Conservation (phyloP, 2,888 invertebrate species). For the Drosophila lutescens region DNA sequence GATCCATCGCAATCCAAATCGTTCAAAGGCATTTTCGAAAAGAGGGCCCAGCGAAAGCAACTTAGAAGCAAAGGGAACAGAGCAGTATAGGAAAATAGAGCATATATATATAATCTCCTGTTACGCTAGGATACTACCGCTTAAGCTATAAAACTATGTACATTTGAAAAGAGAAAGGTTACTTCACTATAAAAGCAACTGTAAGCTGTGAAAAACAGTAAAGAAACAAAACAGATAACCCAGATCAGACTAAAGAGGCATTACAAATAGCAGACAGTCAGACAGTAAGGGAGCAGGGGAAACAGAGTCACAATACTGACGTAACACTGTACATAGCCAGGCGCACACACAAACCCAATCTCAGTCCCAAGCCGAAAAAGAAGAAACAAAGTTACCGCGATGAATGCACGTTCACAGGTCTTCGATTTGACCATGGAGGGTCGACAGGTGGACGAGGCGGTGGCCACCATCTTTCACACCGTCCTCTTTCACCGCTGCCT, state of each 20-base stretch:
- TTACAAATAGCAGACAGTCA: too few species aligned
- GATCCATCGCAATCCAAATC: constrained; percentile 43
- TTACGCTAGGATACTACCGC: constrained; percentile 10
- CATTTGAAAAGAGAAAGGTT: constrained; percentile 8
- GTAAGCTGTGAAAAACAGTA: constrained; percentile 6
- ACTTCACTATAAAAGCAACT: constrained; percentile 4
- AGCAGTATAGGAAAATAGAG: constrained; percentile 35
- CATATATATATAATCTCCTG: constrained; percentile 9
- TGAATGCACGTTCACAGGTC: constrained; percentile 92
- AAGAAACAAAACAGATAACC: neutral
- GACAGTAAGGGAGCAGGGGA: constrained; percentile 6
- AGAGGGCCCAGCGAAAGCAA: constrained; percentile 26
- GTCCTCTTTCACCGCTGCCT: constrained; percentile 95
- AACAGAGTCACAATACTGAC: constrained; percentile 5
- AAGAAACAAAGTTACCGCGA: constrained; percentile 74
- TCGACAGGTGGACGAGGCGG: constrained; percentile 95
- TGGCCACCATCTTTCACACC: constrained; percentile 95
- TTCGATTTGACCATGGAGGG: constrained; percentile 95
- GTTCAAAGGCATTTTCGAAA: constrained; percentile 26
- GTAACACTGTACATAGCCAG: constrained; percentile 22
- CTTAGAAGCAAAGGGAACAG: constrained; percentile 29
- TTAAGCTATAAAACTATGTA: constrained; percentile 12
- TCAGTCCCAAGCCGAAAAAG: neutral
- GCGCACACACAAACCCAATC: neutral
- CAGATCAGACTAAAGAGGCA: neutral